Base-by-base conservation (phyloP, 1,140 invertebrate species). In the Pogonus chalceus region DNA sequence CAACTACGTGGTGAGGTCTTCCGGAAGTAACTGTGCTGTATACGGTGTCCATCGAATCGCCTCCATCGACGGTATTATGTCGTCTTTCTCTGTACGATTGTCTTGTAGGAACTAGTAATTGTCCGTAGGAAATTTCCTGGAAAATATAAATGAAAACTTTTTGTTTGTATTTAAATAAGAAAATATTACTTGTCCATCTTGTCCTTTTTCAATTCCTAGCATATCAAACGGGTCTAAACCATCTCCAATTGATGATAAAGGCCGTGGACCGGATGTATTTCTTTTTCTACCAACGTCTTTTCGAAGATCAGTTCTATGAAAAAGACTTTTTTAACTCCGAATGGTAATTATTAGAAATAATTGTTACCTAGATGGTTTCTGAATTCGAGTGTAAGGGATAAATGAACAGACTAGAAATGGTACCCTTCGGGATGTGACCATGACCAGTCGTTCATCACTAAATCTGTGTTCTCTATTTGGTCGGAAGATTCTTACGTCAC, bases 321-420 rank as follows among this genome's bases (percentile, higher is more conserved):
- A 59, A 52, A 53, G 56, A 66, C 69, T 39, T 35, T 52, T 1
- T 2, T 51, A 9, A 20, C 16, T 21, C 31, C 16, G 9, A 43
- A 18, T 43, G 37, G 14, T 31, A 7, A 4, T 31, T 14, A 31
- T 4, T 4, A 31, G 26, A 31, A 31, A 14, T 48, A 50, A 23
- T 24, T 55, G 65, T 69, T 76, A 84, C 85, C 84, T 80, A 64
- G 71, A 77, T 62, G 69, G 76, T 58, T 78, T 76, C 63, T 77
- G 72, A 62, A 76, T 79, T 71, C 83, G 87, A 56, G 79, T 83
- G 65, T 89, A 91, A 37, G 88, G 86, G 63, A 93, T 77, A 37
- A 85, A 79, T 21, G 89, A 91, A 70, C 89, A 92, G 52, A 93
- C 75, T 57, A 88, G 72, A 70, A 89, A 87, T 26, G 90, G 90